Conservation (phyloP, 2,797 vertebrate genomes). For the Alectoris magna region DNA sequence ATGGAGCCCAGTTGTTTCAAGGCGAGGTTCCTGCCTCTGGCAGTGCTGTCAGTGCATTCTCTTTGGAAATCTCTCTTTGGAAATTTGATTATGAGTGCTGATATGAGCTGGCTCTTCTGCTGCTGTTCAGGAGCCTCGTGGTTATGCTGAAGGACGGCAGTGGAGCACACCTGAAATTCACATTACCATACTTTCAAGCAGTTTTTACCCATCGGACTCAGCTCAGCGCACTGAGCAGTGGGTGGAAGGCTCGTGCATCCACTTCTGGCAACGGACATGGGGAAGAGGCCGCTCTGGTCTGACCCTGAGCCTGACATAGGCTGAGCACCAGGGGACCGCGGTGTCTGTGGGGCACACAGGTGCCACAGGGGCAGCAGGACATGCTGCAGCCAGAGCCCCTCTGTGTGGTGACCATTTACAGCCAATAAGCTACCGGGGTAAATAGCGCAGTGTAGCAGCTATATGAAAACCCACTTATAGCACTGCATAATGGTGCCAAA, state of each 20-base stretch:
- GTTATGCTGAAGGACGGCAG: not conserved
- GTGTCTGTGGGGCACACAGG: too few species aligned
- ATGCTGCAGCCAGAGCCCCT: not conserved
- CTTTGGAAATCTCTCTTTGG: not conserved
- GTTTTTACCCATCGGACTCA: not conserved
- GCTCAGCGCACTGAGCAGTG: not conserved
- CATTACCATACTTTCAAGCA: rapidly evolving
- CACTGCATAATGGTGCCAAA: not conserved
- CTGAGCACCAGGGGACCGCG: not conserved
- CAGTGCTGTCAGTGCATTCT: not conserved
- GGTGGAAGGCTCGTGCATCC: not conserved
- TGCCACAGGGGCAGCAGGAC: not conserved
- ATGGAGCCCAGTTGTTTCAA: not conserved
- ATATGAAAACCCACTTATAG: not conserved
- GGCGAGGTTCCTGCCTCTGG: not conserved
- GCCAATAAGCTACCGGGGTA: not conserved
- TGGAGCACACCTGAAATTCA: not conserved
- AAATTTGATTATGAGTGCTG: not conserved
- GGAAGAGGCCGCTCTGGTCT: not conserved
- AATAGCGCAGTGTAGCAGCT: not conserved
- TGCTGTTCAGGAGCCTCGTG: too few species aligned
- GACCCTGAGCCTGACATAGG: too few species aligned
- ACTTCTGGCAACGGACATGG: not conserved
- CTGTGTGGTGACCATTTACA: not conserved
- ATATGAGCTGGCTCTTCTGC: not conserved